Conservation (phyloP, 2,797 vertebrate genomes). For the Selene dorsalis region DNA sequence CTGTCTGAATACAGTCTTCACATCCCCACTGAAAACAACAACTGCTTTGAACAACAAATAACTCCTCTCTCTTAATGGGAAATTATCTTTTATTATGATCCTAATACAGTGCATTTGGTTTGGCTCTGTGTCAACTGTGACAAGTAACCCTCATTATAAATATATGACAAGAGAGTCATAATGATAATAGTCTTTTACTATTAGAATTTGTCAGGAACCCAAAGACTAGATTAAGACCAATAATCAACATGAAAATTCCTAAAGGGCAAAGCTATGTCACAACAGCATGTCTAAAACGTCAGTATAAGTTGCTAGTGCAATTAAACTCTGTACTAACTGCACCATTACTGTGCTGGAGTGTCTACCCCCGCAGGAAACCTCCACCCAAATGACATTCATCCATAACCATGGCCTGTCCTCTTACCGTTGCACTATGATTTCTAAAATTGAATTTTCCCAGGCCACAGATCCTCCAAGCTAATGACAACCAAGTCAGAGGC, state of each 20-base stretch:
- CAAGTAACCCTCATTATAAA: neutral
- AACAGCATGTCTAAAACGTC: slow-evolving; percentile 14
- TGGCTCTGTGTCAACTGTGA: neutral
- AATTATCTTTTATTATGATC: neutral
- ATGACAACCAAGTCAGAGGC: slow-evolving; percentile 45
- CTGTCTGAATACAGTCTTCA: slow-evolving; percentile 5
- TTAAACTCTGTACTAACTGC: slow-evolving; percentile 1
- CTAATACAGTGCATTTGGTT: neutral
- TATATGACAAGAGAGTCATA: neutral
- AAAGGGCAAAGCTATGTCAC: slow-evolving; percentile 1
- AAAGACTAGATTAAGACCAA: neutral
- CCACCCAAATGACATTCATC: slow-evolving; percentile 39
- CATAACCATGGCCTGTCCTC: slow-evolving; percentile 19
- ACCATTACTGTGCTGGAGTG: slow-evolving; percentile 20
- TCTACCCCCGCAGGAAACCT: slow-evolving; percentile 28
- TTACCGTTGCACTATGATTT: slow-evolving; percentile 48
- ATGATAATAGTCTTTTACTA: neutral
- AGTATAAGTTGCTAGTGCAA: neutral
- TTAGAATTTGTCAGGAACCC: slow-evolving; percentile 1
- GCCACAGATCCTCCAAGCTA: slow-evolving; percentile 46
- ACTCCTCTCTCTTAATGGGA: neutral
- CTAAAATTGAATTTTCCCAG: slow-evolving; percentile 61
- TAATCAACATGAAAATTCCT: neutral
- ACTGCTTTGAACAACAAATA: neutral
- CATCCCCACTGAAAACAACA: slow-evolving; percentile 7